Evolutionary conservation across 2,113 vertebrate genomes (phyloP).

Genomic region (human): DNA sequence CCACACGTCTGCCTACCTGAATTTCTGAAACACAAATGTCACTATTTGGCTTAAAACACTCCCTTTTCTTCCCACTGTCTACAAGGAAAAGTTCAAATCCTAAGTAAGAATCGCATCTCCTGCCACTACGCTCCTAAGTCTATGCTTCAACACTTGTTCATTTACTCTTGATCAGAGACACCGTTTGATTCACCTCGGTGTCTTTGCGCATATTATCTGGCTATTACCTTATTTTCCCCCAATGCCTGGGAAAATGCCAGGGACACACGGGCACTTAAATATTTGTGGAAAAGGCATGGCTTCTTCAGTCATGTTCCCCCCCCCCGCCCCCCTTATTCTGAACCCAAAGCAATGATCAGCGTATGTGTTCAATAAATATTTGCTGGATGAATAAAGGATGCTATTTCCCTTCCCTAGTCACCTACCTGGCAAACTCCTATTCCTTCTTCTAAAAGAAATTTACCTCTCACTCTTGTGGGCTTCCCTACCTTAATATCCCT

Average conservation of each 20-base stretch:
- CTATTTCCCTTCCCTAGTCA: background rate
- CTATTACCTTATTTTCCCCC: background rate
- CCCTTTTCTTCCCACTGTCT: background rate
- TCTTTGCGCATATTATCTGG: background rate
- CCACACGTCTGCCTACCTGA: background rate
- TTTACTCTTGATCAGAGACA: background rate
- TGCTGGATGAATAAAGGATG: background rate
- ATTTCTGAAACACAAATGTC: slow-evolving; percentile 9
- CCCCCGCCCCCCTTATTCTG: background rate
- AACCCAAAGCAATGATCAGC: background rate
- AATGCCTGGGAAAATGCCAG: background rate
- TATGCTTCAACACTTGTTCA: background rate
- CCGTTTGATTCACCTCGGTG: background rate
- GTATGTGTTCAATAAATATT: background rate
- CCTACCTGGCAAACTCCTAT: background rate
- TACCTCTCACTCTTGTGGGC: background rate
- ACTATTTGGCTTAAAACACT: background rate
- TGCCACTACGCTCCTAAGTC: background rate
- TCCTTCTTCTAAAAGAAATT: background rate
- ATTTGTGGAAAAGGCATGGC: background rate
- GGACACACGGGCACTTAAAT: background rate
- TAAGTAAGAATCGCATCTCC: background rate
- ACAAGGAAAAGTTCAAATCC: background rate
- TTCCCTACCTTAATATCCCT: background rate
- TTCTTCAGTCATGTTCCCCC: background rate